Evolutionary conservation across 2,888 invertebrate genomes (phyloP), one percentile per base, ranked within the genome.

Genomic region (Hartigia nigra): DNA sequence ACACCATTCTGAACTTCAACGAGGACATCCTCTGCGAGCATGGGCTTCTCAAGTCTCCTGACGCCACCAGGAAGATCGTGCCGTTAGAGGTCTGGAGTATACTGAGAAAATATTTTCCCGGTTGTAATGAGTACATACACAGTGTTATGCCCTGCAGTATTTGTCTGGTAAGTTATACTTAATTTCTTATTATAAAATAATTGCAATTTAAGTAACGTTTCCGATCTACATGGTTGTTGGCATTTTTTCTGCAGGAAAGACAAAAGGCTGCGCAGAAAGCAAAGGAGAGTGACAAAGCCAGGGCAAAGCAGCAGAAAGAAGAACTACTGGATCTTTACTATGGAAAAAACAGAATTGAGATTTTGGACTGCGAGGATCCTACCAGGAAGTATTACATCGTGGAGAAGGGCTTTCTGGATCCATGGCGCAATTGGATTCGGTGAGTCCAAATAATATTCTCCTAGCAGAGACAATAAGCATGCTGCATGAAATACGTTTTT

Each of bases 11-110:
- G 31, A 90, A 90, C 77, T 94, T 94, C 83, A 94, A 94, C 86
- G 93, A 93, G 84, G 94, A 94, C 83, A 88, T 94, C 31, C 87
- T 93, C 12, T 94, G 94, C 88, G 91, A 90, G 69, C 94, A 94
- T 87, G 91, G 92, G 90, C 84, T 87, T n/a, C 81, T 91, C 0
- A 90, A 91, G 69, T 90, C 88, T 23, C 88, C 88, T 12, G 87
- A 89, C 77, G 87, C 90, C 0, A 86, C 87, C 77, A 90, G 93
- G 76, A 92, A 92, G 84, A 86, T 93, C 37, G 92, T 94, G 12
- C 92, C 93, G 0, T 85, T 87, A 11, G 90, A 91, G 81, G 93
- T 92, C 3, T 94, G 94, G 94, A 81, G 86, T 36, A 92, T 93
- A 79, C 86, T 94, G 32, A 90, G 90, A 81, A 91, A 91, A 77